Conservation (phyloP, 2,888 invertebrate species). For the Nyleta sp. region DNA sequence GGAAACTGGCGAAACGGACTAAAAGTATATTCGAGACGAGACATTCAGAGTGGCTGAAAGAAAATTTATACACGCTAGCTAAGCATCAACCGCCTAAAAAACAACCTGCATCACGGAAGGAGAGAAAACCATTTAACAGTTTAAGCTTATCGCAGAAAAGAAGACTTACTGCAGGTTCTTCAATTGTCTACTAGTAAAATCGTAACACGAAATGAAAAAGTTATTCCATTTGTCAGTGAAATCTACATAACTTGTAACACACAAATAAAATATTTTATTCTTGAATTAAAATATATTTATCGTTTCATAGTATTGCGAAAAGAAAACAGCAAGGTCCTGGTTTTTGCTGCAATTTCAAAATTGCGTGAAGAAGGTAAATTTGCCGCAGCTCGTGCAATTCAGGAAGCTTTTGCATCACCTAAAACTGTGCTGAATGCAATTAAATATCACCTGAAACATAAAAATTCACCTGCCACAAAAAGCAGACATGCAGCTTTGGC, state of each 20-base stretch:
- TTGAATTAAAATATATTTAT: neutral
- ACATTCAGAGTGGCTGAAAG: constrained; percentile 1
- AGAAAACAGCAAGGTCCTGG: neutral
- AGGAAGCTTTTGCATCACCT: neutral
- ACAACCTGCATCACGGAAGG: constrained; percentile 4
- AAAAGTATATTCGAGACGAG: neutral
- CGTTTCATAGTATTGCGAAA: neutral
- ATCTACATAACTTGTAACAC: too few relatives aligned
- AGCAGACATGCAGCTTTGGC: neutral
- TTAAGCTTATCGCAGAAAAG: constrained; percentile 3
- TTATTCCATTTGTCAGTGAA: neutral
- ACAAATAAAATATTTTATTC: neutral
- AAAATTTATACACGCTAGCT: neutral
- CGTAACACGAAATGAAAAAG: constrained; percentile 1
- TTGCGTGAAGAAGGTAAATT: neutral
- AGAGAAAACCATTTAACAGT: neutral
- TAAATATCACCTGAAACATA: neutral
- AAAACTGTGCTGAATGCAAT: neutral
- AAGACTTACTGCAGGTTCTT: neutral
- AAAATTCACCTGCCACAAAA: neutral
- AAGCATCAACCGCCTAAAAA: constrained; percentile 8
- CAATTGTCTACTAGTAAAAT: neutral
- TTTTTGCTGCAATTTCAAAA: constrained; percentile 2
- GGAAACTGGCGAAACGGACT: neutral
- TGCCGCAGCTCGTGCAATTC: neutral